A percentile compares a stretch with the other conserved stretches of the same genome.
Evolutionary conservation across 2,888 invertebrate genomes (phyloP).

Genomic region (Heliconius sara): DNA sequence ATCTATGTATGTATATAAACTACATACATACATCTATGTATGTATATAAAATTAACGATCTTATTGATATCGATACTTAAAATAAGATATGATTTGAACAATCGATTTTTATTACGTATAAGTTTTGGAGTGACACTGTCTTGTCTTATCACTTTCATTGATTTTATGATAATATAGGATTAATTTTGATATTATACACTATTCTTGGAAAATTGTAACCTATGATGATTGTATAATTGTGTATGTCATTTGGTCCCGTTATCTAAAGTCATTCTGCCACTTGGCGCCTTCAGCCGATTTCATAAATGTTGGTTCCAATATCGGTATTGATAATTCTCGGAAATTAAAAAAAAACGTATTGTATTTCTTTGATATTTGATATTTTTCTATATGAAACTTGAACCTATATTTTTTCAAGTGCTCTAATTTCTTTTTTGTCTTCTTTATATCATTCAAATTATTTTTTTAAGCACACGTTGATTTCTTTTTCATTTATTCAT

Average conservation of each 20-base stretch:
- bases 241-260: not conserved
- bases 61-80: not conserved
- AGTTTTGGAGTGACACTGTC: not conserved
- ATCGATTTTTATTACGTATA: conserved; percentile 13
- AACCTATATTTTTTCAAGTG: no score
- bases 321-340: not conserved
- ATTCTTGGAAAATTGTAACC: not conserved
- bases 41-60: not conserved
- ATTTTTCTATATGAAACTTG: not conserved
- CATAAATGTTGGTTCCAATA: not conserved
- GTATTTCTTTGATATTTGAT: not conserved
- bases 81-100: conserved; percentile 3
- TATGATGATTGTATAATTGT: not conserved
- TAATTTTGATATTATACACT: not conserved
- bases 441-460: not conserved
- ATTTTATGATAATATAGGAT: not conserved
- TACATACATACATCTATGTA: not conserved
- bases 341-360: not conserved
- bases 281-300: not conserved
- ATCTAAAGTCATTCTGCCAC: not conserved
- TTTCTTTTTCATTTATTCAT: not conserved
- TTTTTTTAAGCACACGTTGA: not conserved
- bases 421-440: not conserved
- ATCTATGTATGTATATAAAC: not conserved
- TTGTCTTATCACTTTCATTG: not conserved